Conservation (phyloP, 2,888 invertebrate species). For the Oxyteleia sp. region DNA sequence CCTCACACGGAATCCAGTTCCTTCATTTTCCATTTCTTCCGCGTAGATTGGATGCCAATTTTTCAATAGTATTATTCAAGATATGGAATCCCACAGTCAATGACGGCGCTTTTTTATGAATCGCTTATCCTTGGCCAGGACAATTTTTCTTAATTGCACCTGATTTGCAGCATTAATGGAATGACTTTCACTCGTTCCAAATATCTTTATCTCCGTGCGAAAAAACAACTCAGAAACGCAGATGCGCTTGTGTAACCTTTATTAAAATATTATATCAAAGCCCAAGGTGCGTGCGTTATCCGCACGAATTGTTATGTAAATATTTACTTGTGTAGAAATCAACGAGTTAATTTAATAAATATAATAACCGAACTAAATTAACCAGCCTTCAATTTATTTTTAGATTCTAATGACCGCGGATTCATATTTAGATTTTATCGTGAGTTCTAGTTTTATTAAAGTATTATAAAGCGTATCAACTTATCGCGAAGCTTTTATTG, state of each 20-base stretch:
- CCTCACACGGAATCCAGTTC: slow-evolving; percentile 7
- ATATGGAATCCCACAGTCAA: slow-evolving; percentile 48
- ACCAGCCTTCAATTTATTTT: slow-evolving; percentile 39
- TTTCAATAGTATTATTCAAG: slow-evolving; percentile 27
- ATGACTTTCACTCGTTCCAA: slow-evolving; percentile 60
- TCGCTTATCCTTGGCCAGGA: slow-evolving; percentile 40
- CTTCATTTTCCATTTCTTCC: slow-evolving; percentile 35
- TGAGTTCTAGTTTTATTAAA: slow-evolving; percentile 20
- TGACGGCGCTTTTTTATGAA: slow-evolving; percentile 33
- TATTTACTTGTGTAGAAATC: slow-evolving; percentile 25
- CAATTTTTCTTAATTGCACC: slow-evolving; percentile 51
- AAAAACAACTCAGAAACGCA: slow-evolving; percentile 15
- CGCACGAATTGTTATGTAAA: slow-evolving; percentile 9
- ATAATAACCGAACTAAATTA: slow-evolving; percentile 27
- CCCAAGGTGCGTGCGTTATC: not conserved
- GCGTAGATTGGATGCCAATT: slow-evolving; percentile 33
- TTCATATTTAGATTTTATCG: slow-evolving; percentile 41
- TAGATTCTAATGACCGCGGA: slow-evolving; percentile 25
- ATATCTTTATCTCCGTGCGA: slow-evolving; percentile 43
- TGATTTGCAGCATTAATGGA: slow-evolving; percentile 46
- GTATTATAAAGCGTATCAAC: slow-evolving; percentile 31
- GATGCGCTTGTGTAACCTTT: slow-evolving; percentile 23
- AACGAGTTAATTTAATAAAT: slow-evolving; percentile 42
- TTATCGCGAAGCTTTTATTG: slow-evolving; percentile 28
- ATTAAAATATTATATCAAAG: not conserved